Conservation (phyloP, 2,113 vertebrate genomes). For the Leiothrix lutea region DNA sequence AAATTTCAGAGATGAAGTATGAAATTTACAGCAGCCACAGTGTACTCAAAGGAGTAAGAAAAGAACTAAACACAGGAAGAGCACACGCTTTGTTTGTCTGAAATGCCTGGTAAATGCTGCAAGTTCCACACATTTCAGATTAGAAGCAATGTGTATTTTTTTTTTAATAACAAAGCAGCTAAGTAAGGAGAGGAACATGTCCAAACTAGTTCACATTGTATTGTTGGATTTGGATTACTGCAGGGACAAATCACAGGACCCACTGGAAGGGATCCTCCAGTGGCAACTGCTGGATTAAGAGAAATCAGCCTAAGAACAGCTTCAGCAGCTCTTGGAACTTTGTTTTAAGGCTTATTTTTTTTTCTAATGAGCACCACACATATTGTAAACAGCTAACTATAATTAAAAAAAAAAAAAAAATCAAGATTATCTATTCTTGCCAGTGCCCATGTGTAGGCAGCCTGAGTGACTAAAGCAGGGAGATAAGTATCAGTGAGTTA, state of each 20-base stretch:
- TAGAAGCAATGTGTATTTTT: background rate
- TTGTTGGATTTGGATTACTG: background rate
- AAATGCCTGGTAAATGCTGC: background rate
- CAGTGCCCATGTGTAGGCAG: background rate
- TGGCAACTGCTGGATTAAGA: background rate
- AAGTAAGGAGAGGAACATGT: background rate
- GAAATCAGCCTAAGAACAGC: background rate
- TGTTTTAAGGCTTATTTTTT: background rate
- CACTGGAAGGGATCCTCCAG: background rate
- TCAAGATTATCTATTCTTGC: background rate
- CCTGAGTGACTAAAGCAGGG: slow-evolving; percentile 4
- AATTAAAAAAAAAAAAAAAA: background rate
- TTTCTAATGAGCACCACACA: background rate
- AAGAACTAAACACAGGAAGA: background rate
- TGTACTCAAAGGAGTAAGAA: background rate
- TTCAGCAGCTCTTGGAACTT: background rate
- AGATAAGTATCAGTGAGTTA: slow-evolving; percentile 66
- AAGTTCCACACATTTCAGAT: background rate
- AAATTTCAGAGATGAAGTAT: background rate
- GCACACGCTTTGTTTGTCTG: background rate
- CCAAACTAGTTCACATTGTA: background rate
- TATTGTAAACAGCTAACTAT: background rate
- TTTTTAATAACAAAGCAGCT: background rate
- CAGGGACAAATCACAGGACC: background rate
- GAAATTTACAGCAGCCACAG: background rate